Percentiles rank a stretch among this genome's conserved stretches.
Conservation (phyloP, 37 sponge, comb jelly and placozoan genomes). For the Amphimedon queenslandica region DNA sequence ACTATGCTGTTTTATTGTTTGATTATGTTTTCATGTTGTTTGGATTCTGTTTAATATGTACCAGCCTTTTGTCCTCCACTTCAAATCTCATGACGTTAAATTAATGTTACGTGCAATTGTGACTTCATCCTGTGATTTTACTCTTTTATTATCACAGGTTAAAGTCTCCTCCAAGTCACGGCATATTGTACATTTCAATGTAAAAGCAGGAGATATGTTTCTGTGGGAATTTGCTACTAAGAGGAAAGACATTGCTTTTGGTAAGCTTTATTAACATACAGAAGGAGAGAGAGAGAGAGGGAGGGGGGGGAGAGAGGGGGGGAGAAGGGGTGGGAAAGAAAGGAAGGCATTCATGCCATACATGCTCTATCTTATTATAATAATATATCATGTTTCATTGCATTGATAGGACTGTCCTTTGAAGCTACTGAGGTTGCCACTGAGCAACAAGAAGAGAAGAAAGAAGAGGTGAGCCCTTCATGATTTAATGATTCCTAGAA, state of each 20-base stretch:
- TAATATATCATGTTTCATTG: too few relatives aligned
- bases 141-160: slow-evolving; percentile 15
- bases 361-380: too few relatives aligned
- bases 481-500: too few relatives aligned
- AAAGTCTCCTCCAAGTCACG: slow-evolving; percentile 82
- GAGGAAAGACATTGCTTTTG: slow-evolving; percentile 89
- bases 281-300: too few relatives aligned
- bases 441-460: too few relatives aligned
- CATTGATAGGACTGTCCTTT: slow-evolving; percentile 71
- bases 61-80: neutral
- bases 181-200: slow-evolving; percentile 91
- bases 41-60: neutral
- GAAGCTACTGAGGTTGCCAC: slow-evolving; percentile 82
- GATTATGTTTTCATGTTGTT: slow-evolving; percentile 7
- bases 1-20: too few relatives aligned
- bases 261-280: slow-evolving; percentile 36
- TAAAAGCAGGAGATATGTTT: slow-evolving; percentile 86
- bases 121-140: neutral
- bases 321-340: too few relatives aligned
- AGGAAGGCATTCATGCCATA: too few relatives aligned
- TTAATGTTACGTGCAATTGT: neutral
- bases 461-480: too few relatives aligned
- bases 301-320: too few relatives aligned
- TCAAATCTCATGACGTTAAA: neutral
- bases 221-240: slow-evolving; percentile 96